A percentile compares a stretch with the other conserved stretches of the same genome.
phyloP scores from a whole-genome alignment of 1,140 invertebrate genomes.

The Mizuhopecten yessoensis region DNA sequence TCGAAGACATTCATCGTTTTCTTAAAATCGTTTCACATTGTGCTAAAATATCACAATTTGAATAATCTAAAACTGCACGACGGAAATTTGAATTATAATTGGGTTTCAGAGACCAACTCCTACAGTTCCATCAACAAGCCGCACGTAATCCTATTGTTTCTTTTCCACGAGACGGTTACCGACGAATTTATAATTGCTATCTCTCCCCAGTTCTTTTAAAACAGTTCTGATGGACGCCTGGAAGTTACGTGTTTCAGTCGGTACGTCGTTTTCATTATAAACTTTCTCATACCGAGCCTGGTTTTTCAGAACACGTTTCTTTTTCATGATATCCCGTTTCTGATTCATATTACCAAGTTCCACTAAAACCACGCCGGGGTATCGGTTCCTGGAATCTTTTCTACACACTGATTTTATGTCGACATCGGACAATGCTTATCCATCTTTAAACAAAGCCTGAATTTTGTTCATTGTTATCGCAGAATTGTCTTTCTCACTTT shows the following conservation, averaged over 20 bases:
- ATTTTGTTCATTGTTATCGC: background rate
- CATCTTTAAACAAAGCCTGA: conserved; percentile 25
- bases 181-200: conserved; percentile 8
- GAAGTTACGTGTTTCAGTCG: conserved; percentile 20
- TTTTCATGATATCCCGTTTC: background rate
- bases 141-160: conserved; percentile 7
- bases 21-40: too few species aligned
- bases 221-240: conserved; percentile 5
- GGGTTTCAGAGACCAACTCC: background rate
- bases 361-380: conserved; percentile 40
- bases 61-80: conserved; percentile 11
- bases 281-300: conserved; percentile 18
- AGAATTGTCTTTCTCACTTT: background rate
- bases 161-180: background rate
- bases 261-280: background rate
- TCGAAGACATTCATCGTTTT: too few species aligned
- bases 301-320: background rate
- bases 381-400: background rate
- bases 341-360: background rate
- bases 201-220: background rate
- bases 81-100: conserved; percentile 30
- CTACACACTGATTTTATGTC: background rate
- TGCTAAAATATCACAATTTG: conserved; percentile 28
- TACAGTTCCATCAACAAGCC: conserved; percentile 40
- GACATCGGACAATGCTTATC: background rate